Evolutionary conservation across 2,888 invertebrate genomes (phyloP), one percentile per base, ranked within the genome.

Genomic region (Eristalis arbustorum): DNA sequence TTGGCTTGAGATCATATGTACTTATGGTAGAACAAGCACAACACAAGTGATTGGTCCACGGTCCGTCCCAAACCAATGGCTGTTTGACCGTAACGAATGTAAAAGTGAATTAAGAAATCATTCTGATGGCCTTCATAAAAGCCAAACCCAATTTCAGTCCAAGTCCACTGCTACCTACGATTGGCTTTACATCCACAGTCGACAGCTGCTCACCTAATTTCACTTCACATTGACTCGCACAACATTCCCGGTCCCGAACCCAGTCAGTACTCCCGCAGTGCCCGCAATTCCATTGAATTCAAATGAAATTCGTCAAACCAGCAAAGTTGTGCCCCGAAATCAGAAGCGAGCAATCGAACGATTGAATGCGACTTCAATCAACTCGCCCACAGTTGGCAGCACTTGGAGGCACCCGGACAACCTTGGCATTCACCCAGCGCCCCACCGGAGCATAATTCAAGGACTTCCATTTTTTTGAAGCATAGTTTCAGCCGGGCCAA

Each of bases 401-500:
- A 49, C 49, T 18, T 61, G 13, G n/a, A n/a, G n/a, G n/a, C n/a
- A n/a, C 25, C 37, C 11, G 13, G 6, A 31, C 2, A 62, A 62
- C n/a, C 59, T 28, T 42, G 34, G 34, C 66, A 75, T 40, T 14
- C 68, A 49, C 23, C 56, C 69, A 77, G 69, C 62, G 63, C 61
- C 25, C 62, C 56, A 31, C 57, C 62, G 37, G 37, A 31, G 63
- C 62, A 63, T 69, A 68, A 69, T 78, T 78, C 71, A 59, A 71
- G 13, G 37, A 77, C 56, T 71, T n/a, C n/a, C n/a, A n/a, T n/a
- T 63, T 78, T 62, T 78, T 62, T 22, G 34, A 62, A 76, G 61
- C 22, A 68, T 75, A 75, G 66, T 59, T 67, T 73, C 73, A 13
- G 25, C 66, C 42, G 8, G 18, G 18, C 40, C 10, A 64, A 13